Base-by-base conservation (phyloP, 2,113 vertebrate species). In the Takifugu flavidus region DNA sequence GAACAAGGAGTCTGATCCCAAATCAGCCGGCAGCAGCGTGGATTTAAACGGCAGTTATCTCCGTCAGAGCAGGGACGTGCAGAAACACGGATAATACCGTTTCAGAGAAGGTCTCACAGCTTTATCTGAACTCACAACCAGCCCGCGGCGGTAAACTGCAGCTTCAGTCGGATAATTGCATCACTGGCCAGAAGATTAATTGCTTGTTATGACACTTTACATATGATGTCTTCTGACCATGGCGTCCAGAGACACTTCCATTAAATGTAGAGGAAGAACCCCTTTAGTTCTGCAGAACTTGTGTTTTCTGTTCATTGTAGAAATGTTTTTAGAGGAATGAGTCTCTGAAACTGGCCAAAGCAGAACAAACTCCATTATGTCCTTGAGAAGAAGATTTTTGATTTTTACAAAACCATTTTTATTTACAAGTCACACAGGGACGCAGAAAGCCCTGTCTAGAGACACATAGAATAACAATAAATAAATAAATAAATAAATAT, bases 301-400 rank as follows among this genome's bases (percentile, higher is more conserved):
- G 44, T 49, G 25, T 10, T 12, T 14, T 29, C 5, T 31, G 28
- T 50, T 50, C 29, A 53, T 26, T 7, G 75, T 34, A 39, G 15
- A 56, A 6, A 20, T 13, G 55, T 58, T 77, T 63, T 65, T 71
- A 66, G 53, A 65, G 72, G 67, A 83, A 79, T 67, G 50, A 57
- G 53, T 52, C n/a, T 81, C 34, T 59, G 44, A 52, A 70, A 66
- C 15, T 62, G 57, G 53, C 26, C 63, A 67, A 66, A 74, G 70
- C 72, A 56, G 54, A 77, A 77, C 82, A 80, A 74, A 74, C 70
- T 72, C 47, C 56, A 81, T 87, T 74, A 77, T 70, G 68, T 86
- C 88, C 88, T 90, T 89, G 86, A 84, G 76, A 82, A 79, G 79
- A 84, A 75, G 65, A 89, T n/a, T n/a, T n/a, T n/a, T n/a, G n/a